Base-by-base conservation (phyloP, 30 jellyfish, hydroid and myxozoan species). In the Aurelia aurita complex sp. Pacific region DNA sequence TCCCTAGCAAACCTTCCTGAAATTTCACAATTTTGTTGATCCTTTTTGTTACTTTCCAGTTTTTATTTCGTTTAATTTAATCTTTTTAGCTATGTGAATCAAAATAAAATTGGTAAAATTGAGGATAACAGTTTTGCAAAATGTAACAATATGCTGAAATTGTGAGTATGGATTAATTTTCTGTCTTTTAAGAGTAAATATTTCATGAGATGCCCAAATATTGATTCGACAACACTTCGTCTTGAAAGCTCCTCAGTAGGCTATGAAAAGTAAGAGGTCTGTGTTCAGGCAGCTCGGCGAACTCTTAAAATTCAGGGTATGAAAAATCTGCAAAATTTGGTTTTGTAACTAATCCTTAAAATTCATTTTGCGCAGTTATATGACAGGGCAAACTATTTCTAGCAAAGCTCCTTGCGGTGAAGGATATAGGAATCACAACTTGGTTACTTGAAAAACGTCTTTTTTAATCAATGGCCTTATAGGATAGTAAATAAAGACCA, bases 91-190 rank as follows among this genome's bases (percentile, higher is more conserved):
- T 88, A 74, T 64, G 64, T 77, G 12, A 74, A 80, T 53, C 95
- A 83, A 51, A 90, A 82, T 34, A 90, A 86, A 76, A 79, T 88
- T 15, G 57, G 42, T 10, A 72, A 55, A 40, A 81, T 88, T 1
- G 89, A 80, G 14, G 78, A 72, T 23, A 65, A 55, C 65, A 85
- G 84, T 57, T 88, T 88, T 71, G 59, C 54, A 54, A 64, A 64
- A 32, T 73, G 91, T 54, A 34, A 19, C 10, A 63, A 51, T 54
- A 59, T 80, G 81, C 69, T 69, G 72, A 88, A 88, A 74, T 50
- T 88, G 97, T 88, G 68, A 88, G 97, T 87, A 51, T 40, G 64
- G 36, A 66, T 35, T 73, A 40, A 5, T 42, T 19, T 73, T 10
- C 69, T 2, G 2, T 13, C 16, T 78, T 78, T 34, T 10, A 8